Evolutionary conservation across 2,113 vertebrate species (phyloP), one percentile per base, ranked within the genome.

Genomic region (Peromyscus leucopus): DNA sequence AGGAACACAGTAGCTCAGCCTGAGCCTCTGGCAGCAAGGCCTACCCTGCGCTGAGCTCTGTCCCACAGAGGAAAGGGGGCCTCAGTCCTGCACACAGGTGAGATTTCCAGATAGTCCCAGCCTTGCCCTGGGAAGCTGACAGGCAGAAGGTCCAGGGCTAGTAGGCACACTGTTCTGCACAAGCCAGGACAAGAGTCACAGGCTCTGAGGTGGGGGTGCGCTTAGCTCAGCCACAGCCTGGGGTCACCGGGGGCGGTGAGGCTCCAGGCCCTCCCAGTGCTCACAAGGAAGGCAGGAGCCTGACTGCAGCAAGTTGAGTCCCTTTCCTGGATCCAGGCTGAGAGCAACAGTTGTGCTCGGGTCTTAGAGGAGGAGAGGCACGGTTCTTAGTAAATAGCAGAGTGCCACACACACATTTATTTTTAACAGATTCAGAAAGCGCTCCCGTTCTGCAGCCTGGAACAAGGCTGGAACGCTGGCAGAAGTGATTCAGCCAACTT

Each of bases 191-290:
- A 48, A 26, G 33, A 33, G 33, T 72, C 42, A 7, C 12, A 24
- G 39, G 10, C 0, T 0, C 5, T 3, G 1, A 22, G 7, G 26
- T 24, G 9, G 7, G 11, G 8, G 26, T 46, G 42, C 31, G 3
- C 86, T 55, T n/a, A 28, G 87, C 9, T 0, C 19, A 83, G 88
- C 21, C 28, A 8, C 65, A 4, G 1, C 42, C 15, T 0, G 46
- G 39, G 69, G 7, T 36, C 59, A 16, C 67, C 3, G 57, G 87
- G 87, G 71, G 15, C 24, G 12, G 24, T 13, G 16, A 89, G 51
- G 51, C n/a, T 36, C 69, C 51, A 26, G 86, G 67, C 16, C 5
- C 42, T 16, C 46, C 36, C 21, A 5, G 26, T 46, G 16, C 61
- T 33, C 28, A 1, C 36, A 26, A 17, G 2, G 4, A 1, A 0